Percentiles rank a stretch among this genome's conserved stretches.
These are phyloP conservation scores for Acyrthosiphon pisum DNA, from an alignment of 1,140 invertebrate species.

Conservation along the genomic window DNA sequence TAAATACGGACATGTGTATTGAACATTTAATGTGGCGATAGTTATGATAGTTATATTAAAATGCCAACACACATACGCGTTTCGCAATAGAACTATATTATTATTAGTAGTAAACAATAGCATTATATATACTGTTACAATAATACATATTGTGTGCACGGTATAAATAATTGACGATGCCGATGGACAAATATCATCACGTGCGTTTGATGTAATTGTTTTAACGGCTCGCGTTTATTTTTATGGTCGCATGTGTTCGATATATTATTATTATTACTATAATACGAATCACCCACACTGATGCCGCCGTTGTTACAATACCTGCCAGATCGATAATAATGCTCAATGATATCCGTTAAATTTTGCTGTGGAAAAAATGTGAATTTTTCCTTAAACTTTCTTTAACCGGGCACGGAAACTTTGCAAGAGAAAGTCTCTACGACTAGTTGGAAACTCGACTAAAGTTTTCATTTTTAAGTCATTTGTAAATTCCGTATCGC, in stretches of 20 bases:
- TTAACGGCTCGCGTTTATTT: background rate
- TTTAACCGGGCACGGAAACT: conserved; percentile 10
- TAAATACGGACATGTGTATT: background rate
- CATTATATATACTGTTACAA: background rate
- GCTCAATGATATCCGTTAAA: no score
- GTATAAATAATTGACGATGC: background rate
- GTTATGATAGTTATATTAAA: background rate
- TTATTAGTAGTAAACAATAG: background rate
- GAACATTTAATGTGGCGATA: background rate
- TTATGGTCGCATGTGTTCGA: conserved; percentile 35
- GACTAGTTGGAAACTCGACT: conserved; percentile 12
- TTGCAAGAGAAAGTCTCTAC: background rate
- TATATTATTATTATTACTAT: conserved; percentile 16
- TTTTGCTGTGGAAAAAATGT: background rate
- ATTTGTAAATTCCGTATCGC: conserved; percentile 50
- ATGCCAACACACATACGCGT: background rate
- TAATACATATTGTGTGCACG: background rate
- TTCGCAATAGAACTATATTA: background rate
- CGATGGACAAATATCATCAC: background rate
- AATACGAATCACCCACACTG: background rate
- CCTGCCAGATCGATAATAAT: background rate
- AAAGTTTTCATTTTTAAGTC: conserved; percentile 48
- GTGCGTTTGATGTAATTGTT: background rate
- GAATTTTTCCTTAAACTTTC: conserved; percentile 27
- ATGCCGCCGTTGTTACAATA: background rate